Base-by-base conservation (phyloP, 2,113 vertebrate species). In the Burhinus oedicnemus region DNA sequence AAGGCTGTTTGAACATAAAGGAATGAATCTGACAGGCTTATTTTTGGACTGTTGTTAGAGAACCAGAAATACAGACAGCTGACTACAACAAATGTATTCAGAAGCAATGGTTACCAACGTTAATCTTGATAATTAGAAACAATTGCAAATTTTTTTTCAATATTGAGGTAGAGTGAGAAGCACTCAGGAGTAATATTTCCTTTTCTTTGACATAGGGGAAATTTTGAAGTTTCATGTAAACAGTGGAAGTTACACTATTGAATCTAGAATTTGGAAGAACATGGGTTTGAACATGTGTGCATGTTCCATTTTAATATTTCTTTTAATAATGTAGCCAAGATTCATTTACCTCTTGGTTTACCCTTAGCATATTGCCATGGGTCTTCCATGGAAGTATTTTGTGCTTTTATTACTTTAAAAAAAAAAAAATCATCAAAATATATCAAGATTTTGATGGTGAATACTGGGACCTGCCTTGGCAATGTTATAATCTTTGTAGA, bases 231-330 rank as follows among this genome's bases (percentile, higher is more conserved):
- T 87, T 45, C 64, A 49, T 71, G 92, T 47, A 68, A 80, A 55
- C 5, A 32, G 15, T 52, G 21, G 42, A 45, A 85, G 0, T 26
- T 93, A 71, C 22, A n/a, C 3, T 40, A 26, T 55, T 45, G 47
- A 94, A 23, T 78, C 38, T 66, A n/a, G 78, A 94, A 88, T 78
- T 60, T 81, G 12, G 32, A 87, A 95, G 52, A 52, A 90, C 6
- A 10, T 21, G n/a, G 22, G 2, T 87, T 32, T 92, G 36, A 93
- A 75, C 2, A 17, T 5, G 2, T n/a, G 47, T 16, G 20, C 15
- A 26, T 8, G 18, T 61, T 44, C 8, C 52, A 10, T 61, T 93
- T 72, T 47, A 51, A 12, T 61, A 60, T 34, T 72, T 87, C 5
- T 69, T 91, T 80, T 70, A 62, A 49, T 44, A 7, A 38, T 21